These are phyloP conservation scores for Ectemnius cavifrons DNA, from an alignment of 2,888 invertebrate species.

Conservation along the genomic window DNA sequence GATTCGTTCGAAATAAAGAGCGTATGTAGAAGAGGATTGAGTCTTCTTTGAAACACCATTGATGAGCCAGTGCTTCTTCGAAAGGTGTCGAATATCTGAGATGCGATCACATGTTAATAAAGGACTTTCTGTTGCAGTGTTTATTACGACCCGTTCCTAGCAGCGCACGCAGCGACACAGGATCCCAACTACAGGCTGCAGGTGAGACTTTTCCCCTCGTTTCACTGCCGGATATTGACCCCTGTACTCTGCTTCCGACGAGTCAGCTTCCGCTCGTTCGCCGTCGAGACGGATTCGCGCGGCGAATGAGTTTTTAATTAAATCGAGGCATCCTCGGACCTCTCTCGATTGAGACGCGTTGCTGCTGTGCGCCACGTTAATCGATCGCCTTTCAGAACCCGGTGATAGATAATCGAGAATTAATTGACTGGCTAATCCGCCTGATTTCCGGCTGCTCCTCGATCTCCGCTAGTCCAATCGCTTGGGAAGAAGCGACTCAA, in stretches of 20 bases:
- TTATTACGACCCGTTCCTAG: conserved; percentile 97
- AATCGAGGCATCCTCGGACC: conserved; percentile 43
- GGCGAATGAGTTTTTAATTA: conserved; percentile 56
- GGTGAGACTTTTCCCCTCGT: conserved; percentile 81
- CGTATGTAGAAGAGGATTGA: too few relatives aligned
- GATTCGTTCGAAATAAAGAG: too few relatives aligned
- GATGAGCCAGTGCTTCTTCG: conserved; percentile 7
- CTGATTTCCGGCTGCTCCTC: conserved; percentile 24
- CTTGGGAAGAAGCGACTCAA: conserved; percentile 5
- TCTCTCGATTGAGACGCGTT: conserved; percentile 31
- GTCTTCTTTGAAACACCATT: too few relatives aligned
- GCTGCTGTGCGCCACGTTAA: conserved; percentile 28
- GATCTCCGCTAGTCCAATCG: conserved; percentile 21
- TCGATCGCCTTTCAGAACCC: conserved; percentile 42
- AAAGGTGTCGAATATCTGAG: conserved; percentile 29
- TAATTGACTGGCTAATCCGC: conserved; percentile 50
- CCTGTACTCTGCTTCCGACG: conserved; percentile 42
- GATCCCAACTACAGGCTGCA: conserved; percentile 95
- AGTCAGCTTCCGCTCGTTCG: conserved; percentile 38
- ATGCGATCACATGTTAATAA: conserved; percentile 38
- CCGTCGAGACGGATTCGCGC: conserved; percentile 26
- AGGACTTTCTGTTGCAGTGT: conserved; percentile 83
- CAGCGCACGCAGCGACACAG: conserved; percentile 87
- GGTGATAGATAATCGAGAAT: conserved; percentile 45
- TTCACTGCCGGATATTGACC: conserved; percentile 42